Conservation (phyloP, 92 coral and sea anemone genomes). For the Phymanthus crucifer region DNA sequence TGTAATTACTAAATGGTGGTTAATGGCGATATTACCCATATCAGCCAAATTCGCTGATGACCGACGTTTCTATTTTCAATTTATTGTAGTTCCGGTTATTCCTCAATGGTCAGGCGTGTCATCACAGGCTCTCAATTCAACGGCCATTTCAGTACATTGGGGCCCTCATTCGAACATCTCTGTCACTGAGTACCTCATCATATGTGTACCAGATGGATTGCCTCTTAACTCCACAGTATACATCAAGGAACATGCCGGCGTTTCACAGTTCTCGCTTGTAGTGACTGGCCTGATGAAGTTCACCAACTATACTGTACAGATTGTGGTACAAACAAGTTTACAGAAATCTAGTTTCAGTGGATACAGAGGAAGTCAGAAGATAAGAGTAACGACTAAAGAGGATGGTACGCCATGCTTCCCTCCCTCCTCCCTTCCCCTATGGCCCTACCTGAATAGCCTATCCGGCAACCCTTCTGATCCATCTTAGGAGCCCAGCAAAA, state of each 20-base stretch:
- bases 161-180: not conserved
- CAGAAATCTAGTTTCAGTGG: not conserved
- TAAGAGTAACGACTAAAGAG: not conserved
- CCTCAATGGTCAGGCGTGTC: not conserved
- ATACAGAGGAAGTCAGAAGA: slow-evolving; percentile 3
- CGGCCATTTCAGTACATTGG: not conserved
- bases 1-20: too few species aligned
- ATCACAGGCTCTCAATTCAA: not conserved
- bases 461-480: too few species aligned
- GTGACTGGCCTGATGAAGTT: not conserved
- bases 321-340: not conserved
- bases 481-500: too few species aligned
- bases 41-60: not conserved
- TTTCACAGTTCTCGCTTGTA: not conserved
- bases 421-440: too few species aligned
- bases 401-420: not conserved
- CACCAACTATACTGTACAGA: slow-evolving; percentile 7
- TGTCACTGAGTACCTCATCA: slow-evolving; percentile 1
- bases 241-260: not conserved
- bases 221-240: slow-evolving; percentile 1
- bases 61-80: not conserved
- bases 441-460: too few species aligned
- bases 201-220: slow-evolving; percentile 7
- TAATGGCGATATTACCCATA: too few species aligned
- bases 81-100: not conserved